Evolutionary conservation across 2,797 vertebrate genomes (phyloP), one percentile per base, ranked within the genome.

Genomic region (Myioborus melanocephalus): DNA sequence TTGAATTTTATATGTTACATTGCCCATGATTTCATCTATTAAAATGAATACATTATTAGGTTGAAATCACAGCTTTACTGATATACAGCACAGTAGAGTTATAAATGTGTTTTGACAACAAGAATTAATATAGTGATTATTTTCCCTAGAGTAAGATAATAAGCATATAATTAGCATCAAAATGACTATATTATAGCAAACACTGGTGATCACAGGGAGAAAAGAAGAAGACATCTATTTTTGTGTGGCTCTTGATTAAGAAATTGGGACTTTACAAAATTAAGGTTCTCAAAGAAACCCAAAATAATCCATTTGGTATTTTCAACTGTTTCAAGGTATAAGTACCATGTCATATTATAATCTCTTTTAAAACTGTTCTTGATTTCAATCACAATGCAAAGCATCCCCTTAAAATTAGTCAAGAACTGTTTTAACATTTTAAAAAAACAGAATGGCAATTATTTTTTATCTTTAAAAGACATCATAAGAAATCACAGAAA

Each of bases 111-210:
- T 86, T 80, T 76, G 63, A 69, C 44, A 90, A 47, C 1, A 75
- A 52, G 20, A 89, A 85, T 83, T 70, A 78, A 43, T 61, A 50
- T 7, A 71, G 28, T 9, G 65, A 82, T 76, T 75, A 55, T 78
- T 85, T 78, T 70, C 28, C 44, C 39, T 35, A 7, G 57, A 80
- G 61, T 47, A 80, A 83, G 94, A 81, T 64, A 93, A 56, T 83
- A 94, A 89, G 30, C 60, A 83, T 59, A 56, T 72, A 75, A 92
- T 91, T 91, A 91, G 41, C 66, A 89, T 82, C 6, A 86, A 95
- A 93, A 64, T 82, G 5, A 94, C 63, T 49, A 14, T 50, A 50
- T 68, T 89, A 82, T 4, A 72, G 68, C 32, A 82, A 85, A 66
- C 24, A 73, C 1, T 46, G 14, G 27, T 55, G 50, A 61, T 71